phyloP scores from a whole-genome alignment of 2,113 vertebrate genomes.

The Peromyscus polionotus region DNA sequence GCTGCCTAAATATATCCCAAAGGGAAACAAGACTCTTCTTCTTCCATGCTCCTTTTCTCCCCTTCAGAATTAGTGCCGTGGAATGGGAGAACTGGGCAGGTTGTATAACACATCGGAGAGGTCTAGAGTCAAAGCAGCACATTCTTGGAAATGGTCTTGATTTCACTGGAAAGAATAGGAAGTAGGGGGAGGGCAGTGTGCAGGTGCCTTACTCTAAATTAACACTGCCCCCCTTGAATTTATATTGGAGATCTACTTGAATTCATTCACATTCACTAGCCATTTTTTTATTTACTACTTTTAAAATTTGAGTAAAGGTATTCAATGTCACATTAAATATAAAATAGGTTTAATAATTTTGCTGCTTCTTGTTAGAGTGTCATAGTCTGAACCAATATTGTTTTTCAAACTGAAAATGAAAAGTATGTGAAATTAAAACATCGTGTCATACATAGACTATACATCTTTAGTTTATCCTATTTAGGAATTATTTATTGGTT shows the following conservation, averaged over 20 bases:
- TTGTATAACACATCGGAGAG: background rate
- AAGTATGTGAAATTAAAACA: slow-evolving; percentile 49
- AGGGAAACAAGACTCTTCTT: background rate
- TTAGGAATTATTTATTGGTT: slow-evolving; percentile 21
- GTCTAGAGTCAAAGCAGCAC: background rate
- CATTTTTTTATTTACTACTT: background rate
- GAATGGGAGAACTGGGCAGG: background rate
- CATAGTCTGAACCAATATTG: background rate
- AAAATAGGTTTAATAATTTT: background rate
- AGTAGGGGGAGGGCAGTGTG: background rate
- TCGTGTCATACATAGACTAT: background rate
- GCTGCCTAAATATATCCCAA: background rate
- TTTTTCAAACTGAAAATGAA: slow-evolving; percentile 10
- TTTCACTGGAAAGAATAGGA: slow-evolving; percentile 17
- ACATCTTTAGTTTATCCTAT: slow-evolving; percentile 39
- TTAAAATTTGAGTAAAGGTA: background rate
- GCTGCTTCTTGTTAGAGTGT: slow-evolving; percentile 18
- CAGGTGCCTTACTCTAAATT: background rate
- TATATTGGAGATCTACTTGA: background rate
- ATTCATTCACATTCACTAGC: background rate
- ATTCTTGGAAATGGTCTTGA: background rate
- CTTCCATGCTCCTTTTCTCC: background rate
- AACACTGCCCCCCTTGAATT: background rate
- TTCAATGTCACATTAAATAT: slow-evolving; percentile 10
- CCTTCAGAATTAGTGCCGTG: background rate